These are phyloP conservation scores for Kuschelorhynchus macadamiae DNA, from an alignment of 2,888 invertebrate species.

Conservation along the genomic window DNA sequence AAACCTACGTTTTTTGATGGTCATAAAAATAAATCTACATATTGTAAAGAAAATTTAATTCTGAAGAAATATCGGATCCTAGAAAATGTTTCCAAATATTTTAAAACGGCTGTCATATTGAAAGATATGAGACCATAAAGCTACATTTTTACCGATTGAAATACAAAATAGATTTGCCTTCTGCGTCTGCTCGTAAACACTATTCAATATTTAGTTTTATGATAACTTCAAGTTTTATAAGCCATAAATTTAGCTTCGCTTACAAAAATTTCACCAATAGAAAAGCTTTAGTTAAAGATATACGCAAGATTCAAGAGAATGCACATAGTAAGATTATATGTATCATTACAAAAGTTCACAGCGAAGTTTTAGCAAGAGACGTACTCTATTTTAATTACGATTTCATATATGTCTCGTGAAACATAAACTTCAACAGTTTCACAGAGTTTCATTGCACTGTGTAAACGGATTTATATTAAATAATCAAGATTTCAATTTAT, in stretches of 20 bases:
- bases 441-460: too few species aligned
- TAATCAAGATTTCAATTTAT: too few species aligned
- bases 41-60: slow-evolving; percentile 1
- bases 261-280: slow-evolving; percentile 24
- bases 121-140: slow-evolving; percentile 9
- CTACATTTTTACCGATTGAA: slow-evolving; percentile 14
- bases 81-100: slow-evolving; percentile 1
- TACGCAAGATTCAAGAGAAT: slow-evolving; percentile 3
- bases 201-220: slow-evolving; percentile 41
- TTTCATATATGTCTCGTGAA: background rate
- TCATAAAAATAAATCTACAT: slow-evolving; percentile 1
- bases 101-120: slow-evolving; percentile 13
- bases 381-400: background rate
- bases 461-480: too few species aligned
- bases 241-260: slow-evolving; percentile 30
- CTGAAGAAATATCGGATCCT: background rate
- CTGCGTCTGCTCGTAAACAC: slow-evolving; percentile 40
- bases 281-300: slow-evolving; percentile 26
- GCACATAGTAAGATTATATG: slow-evolving; percentile 3
- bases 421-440: background rate
- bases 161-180: slow-evolving; percentile 37
- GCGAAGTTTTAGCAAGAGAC: too few species aligned
- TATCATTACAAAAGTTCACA: background rate
- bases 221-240: slow-evolving; percentile 28
- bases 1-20: background rate